Evolutionary conservation across 2,797 vertebrate genomes (phyloP), one percentile per base, ranked within the genome.

Genomic region (Enteromius mattozi): DNA sequence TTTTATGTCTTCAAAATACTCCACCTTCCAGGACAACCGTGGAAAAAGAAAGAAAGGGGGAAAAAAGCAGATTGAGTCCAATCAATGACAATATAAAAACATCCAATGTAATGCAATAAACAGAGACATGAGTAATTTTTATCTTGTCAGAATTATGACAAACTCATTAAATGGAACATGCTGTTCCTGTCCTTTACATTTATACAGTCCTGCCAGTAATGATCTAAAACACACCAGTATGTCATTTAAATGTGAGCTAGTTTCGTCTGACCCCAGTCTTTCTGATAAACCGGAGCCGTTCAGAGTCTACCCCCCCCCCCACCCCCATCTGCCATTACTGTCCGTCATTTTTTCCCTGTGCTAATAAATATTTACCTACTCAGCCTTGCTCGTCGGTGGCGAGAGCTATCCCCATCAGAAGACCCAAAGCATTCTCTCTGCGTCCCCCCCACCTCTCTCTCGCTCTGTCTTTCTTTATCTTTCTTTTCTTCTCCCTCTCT

Each of bases 321-420:
- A 30, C 30, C 27, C 49, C 68, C 78, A 82, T 80, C 54, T 81
- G 79, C 80, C 78, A 71, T 82, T 77, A 83, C 81, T 84, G 71
- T 45, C 84, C 30, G 56, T 82, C 35, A 77, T 69, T 63, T 84
- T 85, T 83, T 78, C 85, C 86, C 80, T 81, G 83, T 69, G 68
- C 88, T 92, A 89, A 92, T 92, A 91, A 92, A 95, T 95, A 96
- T 94, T 95, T 96, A 95, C 95, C 95, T 94, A 93, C 88, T 91
- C 89, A 92, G 92, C 92, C 92, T 90, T 91, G 91, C 92, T 93
- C 92, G 89, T 87, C 89, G 88, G 91, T 91, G 89, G 87, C 89
- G 86, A 89, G 90, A 88, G 91, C 72, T 92, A 93, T 94, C 93
- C 94, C 94, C 95, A 96, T 95, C 93, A 95, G 94, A 93, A 92